Evolutionary conservation across 37 sponge, comb jelly and placozoan species (phyloP), one percentile per base, ranked within the genome.

Genomic region (Crambe crambe): DNA sequence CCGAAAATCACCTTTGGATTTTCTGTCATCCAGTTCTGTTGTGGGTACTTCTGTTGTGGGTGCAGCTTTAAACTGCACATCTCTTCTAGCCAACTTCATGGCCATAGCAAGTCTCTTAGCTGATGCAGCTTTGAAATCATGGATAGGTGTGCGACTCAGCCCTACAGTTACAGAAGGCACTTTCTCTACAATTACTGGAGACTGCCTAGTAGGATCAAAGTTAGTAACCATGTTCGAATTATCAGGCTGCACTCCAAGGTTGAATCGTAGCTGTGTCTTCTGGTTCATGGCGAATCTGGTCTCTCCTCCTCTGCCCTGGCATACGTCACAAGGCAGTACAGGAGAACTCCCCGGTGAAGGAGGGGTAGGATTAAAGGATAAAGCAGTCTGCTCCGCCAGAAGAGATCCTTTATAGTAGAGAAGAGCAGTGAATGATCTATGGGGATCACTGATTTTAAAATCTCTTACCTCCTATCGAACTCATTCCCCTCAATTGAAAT

Each of bases 111-210:
- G 82, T 9, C 70, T 38, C 20, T 86, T 83, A 1, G 76, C 31
- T 20, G 84, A 43, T 12, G 67, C 27, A 10, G 51, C 25, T 32
- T 42, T 56, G 35, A 40, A 51, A 12, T 2, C 36, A 4, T 54
- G 34, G 6, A 22, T 22, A 54, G 54, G 35, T 22, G 66, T 65
- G 32, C 10, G 15, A 30, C 66, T 65, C 10, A 65, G 17, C 1
- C 66, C 66, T 34, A 73, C 3, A 31, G 56, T 54, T 73, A 4
- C 51, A 54, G n/a, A 22, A 3, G 70, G 2, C 3, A 68, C 35
- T 68, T 83, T 82, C 42, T 79, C 83, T 22, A 86, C 73, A 5
- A 86, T 60, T 0, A 92, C 84, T 36, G 92, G 92, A 36, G 85
- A 59, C 1, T 87, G 87, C 8, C 77, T 41, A 32, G 79, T 56